Conservation (phyloP, 2,888 invertebrate genomes). For the Hypolimnas misippus region DNA sequence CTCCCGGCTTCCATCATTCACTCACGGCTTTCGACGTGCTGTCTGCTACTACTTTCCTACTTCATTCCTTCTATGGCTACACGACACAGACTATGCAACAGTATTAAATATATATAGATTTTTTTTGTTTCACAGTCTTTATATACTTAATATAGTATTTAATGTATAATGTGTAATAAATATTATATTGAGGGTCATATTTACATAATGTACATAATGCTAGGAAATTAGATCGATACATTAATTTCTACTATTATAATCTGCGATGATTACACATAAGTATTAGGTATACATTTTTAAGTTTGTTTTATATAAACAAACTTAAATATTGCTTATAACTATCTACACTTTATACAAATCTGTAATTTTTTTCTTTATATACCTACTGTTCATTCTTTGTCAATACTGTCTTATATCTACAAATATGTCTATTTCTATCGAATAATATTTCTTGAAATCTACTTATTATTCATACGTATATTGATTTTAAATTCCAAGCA, state of each 20-base stretch:
- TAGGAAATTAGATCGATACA: not conserved
- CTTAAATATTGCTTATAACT: not conserved
- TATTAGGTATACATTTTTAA: not conserved
- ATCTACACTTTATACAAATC: not conserved
- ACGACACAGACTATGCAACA: not conserved
- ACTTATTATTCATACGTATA: not conserved
- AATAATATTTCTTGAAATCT: not conserved
- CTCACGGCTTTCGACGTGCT: conserved; percentile 60
- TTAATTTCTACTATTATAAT: not conserved
- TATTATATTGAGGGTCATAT: not conserved
- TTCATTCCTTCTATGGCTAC: conserved; percentile 4
- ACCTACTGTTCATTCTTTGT: not conserved
- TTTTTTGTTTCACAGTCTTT: not conserved
- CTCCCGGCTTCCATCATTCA: conserved; percentile 51
- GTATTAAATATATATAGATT: not conserved
- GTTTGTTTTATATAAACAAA: not conserved
- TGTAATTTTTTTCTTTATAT: no score
- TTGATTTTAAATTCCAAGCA: conserved; percentile 42
- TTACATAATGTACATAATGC: not conserved
- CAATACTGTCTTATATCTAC: not conserved
- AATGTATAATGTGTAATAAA: not conserved
- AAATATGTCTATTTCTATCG: not conserved
- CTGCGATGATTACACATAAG: not conserved
- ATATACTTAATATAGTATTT: not conserved
- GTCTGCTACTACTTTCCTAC: conserved; percentile 17